Conservation (phyloP, 1,140 invertebrate genomes). For the Frieseomelitta varia region DNA sequence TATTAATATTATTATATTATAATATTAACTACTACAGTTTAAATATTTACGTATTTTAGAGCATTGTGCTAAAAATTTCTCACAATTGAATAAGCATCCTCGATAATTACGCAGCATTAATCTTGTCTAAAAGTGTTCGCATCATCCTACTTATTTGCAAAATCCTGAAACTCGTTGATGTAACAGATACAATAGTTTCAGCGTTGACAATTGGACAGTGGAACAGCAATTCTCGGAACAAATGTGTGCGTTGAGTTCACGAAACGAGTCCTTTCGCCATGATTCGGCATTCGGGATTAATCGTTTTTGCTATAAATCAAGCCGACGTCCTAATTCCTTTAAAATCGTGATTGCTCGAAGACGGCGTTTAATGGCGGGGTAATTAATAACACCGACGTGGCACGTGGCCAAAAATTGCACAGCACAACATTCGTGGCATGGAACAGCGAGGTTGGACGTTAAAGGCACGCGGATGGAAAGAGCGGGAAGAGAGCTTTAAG, state of each 20-base stretch:
- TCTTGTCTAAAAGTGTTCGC: background rate
- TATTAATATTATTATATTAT: no score
- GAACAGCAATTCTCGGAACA: background rate
- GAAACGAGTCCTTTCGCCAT: background rate
- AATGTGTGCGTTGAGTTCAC: background rate
- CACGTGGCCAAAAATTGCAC: constrained; percentile 65
- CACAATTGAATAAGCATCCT: background rate
- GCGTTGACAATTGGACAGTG: background rate
- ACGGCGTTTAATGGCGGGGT: constrained; percentile 46
- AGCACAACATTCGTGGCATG: constrained; percentile 18
- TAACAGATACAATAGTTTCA: background rate
- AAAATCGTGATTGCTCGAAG: constrained; percentile 47
- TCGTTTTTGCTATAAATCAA: constrained; percentile 7
- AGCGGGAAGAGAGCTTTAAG: constrained; percentile 74
- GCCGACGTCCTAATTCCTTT: background rate
- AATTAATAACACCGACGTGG: constrained; percentile 73
- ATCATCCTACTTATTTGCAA: background rate
- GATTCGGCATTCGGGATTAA: background rate
- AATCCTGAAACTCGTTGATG: background rate
- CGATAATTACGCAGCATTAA: background rate
- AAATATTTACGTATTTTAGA: background rate
- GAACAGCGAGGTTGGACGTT: constrained; percentile 24
- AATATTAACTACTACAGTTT: background rate
- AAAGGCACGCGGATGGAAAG: constrained; percentile 61
- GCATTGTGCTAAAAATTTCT: background rate